Evolutionary conservation across 2,797 vertebrate genomes (phyloP).

Genomic region (Distichodus sexfasciatus): DNA sequence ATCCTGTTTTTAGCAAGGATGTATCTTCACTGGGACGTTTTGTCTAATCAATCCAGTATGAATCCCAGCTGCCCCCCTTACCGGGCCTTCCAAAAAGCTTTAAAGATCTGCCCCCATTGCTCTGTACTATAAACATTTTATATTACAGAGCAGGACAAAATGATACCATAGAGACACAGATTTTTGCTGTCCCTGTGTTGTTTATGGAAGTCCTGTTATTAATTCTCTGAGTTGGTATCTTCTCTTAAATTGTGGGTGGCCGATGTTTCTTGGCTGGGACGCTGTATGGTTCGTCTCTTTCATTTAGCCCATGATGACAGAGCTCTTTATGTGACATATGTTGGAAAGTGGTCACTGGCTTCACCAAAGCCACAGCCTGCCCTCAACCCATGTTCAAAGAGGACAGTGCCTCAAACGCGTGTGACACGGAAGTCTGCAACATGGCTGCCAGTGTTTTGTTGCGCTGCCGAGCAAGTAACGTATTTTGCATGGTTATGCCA

Average conservation of each 20-base stretch:
- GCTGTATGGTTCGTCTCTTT: conserved; percentile 1
- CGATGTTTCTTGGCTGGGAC: background rate
- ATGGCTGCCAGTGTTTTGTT: background rate
- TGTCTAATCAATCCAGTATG: conserved; percentile 58
- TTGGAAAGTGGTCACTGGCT: conserved; percentile 11
- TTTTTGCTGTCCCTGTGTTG: conserved; percentile 28
- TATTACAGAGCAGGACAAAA: conserved; percentile 64
- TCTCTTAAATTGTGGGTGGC: conserved; percentile 32
- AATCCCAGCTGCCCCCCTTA: conserved; percentile 40
- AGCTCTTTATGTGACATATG: conserved; percentile 9
- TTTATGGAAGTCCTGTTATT: conserved; percentile 59
- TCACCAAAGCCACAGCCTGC: background rate
- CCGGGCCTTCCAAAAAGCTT: conserved; percentile 34
- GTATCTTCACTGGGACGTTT: conserved; percentile 35
- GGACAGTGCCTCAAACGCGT: background rate
- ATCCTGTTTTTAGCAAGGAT: too few relatives aligned
- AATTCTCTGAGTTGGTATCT: conserved; percentile 55
- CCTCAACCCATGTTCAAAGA: background rate
- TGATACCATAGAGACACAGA: conserved; percentile 50
- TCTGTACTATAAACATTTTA: conserved; percentile 35
- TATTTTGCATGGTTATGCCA: conserved; percentile 26
- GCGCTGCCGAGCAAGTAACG: background rate
- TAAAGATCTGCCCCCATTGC: conserved; percentile 43
- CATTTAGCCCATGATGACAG: conserved; percentile 31
- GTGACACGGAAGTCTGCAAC: background rate